phyloP scores from a whole-genome alignment of 2,113 vertebrate genomes.

The Caracal caracal region DNA sequence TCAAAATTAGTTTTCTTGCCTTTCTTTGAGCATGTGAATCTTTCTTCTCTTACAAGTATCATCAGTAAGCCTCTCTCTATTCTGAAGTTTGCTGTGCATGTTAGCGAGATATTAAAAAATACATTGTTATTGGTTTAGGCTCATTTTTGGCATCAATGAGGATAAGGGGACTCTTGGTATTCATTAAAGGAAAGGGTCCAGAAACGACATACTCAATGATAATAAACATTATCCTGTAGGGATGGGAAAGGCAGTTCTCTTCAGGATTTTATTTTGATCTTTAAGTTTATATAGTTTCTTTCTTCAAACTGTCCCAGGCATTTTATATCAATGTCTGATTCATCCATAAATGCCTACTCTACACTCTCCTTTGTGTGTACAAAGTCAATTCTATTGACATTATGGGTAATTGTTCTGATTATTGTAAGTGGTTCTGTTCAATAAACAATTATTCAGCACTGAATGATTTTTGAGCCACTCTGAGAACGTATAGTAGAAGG shows the following conservation, averaged over 20 bases:
- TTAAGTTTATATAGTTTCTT: not conserved
- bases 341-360: not conserved
- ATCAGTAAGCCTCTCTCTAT: slow-evolving; percentile 6
- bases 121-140: not conserved
- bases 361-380: not conserved
- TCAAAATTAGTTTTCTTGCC: not conserved
- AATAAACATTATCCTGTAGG: not conserved
- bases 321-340: not conserved
- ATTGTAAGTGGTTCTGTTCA: not conserved
- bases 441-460: not conserved
- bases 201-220: not conserved
- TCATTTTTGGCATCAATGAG: not conserved
- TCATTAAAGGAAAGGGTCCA: not conserved
- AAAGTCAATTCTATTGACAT: not conserved
- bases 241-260: not conserved
- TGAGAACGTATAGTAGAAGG: not conserved
- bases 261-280: slow-evolving; percentile 38
- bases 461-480: not conserved
- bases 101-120: not conserved
- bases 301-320: not conserved
- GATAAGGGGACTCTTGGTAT: not conserved
- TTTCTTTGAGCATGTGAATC: not conserved
- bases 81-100: not conserved
- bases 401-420: not conserved
- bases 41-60: not conserved